Evolutionary conservation across 2,888 invertebrate genomes (phyloP), one percentile per base, ranked within the genome.

Genomic region (Aelia acuminata): DNA sequence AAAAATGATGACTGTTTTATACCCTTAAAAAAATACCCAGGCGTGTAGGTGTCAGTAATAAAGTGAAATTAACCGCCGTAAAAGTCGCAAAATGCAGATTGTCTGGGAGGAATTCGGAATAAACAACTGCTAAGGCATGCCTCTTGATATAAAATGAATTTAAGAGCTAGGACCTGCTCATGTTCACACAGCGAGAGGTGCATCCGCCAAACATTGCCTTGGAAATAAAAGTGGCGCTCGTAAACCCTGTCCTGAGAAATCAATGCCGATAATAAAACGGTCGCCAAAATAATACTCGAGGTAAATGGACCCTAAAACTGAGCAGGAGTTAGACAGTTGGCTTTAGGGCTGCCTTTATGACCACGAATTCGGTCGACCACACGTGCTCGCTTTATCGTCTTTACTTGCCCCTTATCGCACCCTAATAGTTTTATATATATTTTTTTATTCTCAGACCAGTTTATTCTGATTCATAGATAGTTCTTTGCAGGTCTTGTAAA

Each of bases 161-260:
- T 47, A 80, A 80, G 80, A 80, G 39, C 22, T 18, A 80, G 43
- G 80, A 80, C 20, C 43, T 43, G 80, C 43, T 80, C 80, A 80
- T 43, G 80, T 80, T 80, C 80, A 80, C 80, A 8, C 80, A 80
- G 80, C 80, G 43, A 80, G 80, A 35, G 80, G 80, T 80, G 43
- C n/a, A 80, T 70, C 63, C 35, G 63, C 31, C 63, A 70, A 70
- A 70, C 63, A 70, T 80, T 39, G 80, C 80, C 43, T 47, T 43
- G 43, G 80, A 47, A 47, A 47, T 80, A 43, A 43, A 80, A 80
- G 80, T 47, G 43, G 43, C n/a, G 5, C 43, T 80, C 80, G 80
- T 80, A 80, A 80, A 80, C 80, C 80, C 18, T 80, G 80, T 80
- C 80, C 80, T 39, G 80, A 47, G 80, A 80, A 80, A 80, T 80